Evolutionary conservation across 2,888 invertebrate genomes (phyloP).

Genomic region (Hermaeophaga mercurialis): DNA sequence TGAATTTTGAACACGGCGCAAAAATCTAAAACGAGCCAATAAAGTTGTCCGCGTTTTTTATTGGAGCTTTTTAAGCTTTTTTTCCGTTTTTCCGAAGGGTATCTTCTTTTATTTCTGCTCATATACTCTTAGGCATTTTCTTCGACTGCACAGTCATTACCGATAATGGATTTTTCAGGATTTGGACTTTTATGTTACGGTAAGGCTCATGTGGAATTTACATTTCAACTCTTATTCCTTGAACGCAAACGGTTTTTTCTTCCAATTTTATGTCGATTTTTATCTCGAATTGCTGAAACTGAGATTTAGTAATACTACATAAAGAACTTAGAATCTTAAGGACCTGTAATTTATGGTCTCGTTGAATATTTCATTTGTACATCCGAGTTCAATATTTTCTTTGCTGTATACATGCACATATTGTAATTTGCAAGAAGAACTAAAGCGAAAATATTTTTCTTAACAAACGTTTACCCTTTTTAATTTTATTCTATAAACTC

Average conservation of each 20-base stretch:
- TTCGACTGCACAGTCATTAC: constrained; percentile 27
- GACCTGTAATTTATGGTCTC: too few species aligned
- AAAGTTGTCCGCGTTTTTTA: constrained; percentile 11
- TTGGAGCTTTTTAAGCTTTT: constrained; percentile 3
- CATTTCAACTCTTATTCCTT: constrained; percentile 17
- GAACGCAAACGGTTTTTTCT: constrained; percentile 9
- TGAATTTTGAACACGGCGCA: too few species aligned
- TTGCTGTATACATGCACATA: too few species aligned
- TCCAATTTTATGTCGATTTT: constrained; percentile 4
- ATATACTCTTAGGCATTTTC: constrained; percentile 20
- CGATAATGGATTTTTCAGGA: constrained; percentile 28
- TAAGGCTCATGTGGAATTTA: constrained; percentile 20
- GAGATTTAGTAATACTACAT: too few species aligned
- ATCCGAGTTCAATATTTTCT: too few species aligned
- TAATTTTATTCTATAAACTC: too few species aligned
- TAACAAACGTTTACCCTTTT: too few species aligned
- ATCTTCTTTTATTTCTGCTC: constrained; percentile 14
- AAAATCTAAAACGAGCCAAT: background rate
- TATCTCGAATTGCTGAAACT: too few species aligned
- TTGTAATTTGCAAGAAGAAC: too few species aligned
- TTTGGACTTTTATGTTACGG: constrained; percentile 25
- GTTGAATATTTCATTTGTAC: too few species aligned
- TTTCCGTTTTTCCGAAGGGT: background rate
- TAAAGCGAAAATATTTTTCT: too few species aligned
- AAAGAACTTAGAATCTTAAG: too few species aligned